Conservation (phyloP, 2,797 vertebrate genomes). For the Pachyuromys duprasi region DNA sequence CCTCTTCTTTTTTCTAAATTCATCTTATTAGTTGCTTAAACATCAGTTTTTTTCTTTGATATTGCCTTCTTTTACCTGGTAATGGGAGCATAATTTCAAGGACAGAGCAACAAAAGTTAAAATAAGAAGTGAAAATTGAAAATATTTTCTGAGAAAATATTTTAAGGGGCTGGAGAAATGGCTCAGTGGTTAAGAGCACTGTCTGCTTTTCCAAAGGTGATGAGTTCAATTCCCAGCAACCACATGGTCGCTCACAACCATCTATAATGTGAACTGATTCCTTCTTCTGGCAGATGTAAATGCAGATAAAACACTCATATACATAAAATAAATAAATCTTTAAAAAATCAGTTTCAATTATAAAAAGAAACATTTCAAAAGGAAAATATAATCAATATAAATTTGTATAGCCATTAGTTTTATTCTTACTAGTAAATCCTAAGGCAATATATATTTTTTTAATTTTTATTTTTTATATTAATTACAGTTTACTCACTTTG, state of each 20-base stretch:
- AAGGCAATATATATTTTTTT: too few relatives aligned
- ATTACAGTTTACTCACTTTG: too few relatives aligned
- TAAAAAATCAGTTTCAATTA: not conserved
- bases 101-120: not conserved
- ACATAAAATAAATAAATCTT: not conserved
- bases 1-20: not conserved
- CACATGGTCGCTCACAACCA: too few relatives aligned
- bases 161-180: too few relatives aligned
- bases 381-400: not conserved
- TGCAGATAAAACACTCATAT: too few relatives aligned
- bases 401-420: not conserved
- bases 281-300: too few relatives aligned
- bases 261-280: too few relatives aligned
- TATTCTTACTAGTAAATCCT: not conserved
- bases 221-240: too few relatives aligned
- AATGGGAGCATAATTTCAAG: not conserved
- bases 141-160: not conserved
- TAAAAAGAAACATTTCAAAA: not conserved
- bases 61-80: not conserved
- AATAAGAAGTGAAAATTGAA: slow-evolving; percentile 5
- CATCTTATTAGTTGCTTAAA: not conserved
- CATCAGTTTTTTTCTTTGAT: not conserved
- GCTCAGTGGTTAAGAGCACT: too few relatives aligned
- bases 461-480: too few relatives aligned
- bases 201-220: too few relatives aligned